Conservation (phyloP, 2,888 invertebrate genomes). For the Carterocephalus palaemon region DNA sequence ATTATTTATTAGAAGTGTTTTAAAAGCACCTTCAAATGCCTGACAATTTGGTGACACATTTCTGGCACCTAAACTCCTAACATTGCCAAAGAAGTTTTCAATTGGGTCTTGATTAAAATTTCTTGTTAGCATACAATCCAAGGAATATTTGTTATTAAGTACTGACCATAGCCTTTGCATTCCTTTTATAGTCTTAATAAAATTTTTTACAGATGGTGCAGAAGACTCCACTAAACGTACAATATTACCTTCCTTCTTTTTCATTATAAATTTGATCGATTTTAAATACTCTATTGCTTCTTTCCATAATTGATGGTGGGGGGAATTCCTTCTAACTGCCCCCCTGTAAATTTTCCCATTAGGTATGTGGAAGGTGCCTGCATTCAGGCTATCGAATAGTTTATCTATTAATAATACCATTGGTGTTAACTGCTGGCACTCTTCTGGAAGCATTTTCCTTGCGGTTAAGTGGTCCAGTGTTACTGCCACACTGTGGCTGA, state of each 20-base stretch:
- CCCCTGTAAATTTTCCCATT: constrained; percentile 30
- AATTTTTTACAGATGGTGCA: constrained; percentile 16
- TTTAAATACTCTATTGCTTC: constrained; percentile 12
- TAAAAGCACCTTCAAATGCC: constrained; percentile 27
- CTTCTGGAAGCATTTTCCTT: constrained; percentile 16
- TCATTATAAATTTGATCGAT: constrained; percentile 11
- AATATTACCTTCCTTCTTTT: not conserved
- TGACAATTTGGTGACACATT: constrained; percentile 23
- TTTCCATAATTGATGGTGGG: constrained; percentile 21
- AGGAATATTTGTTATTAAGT: constrained; percentile 18
- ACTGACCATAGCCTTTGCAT: constrained; percentile 18
- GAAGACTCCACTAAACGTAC: constrained; percentile 1
- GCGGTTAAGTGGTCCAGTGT: constrained; percentile 26
- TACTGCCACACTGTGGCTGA: constrained; percentile 20
- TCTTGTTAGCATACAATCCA: constrained; percentile 26
- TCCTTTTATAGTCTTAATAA: constrained; percentile 23
- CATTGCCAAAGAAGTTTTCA: constrained; percentile 28
- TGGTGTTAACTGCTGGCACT: constrained; percentile 23
- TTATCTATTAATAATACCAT: constrained; percentile 25
- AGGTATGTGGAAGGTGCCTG: constrained; percentile 14
- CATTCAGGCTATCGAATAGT: constrained; percentile 28
- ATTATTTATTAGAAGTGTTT: constrained; percentile 26
- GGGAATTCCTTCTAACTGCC: constrained; percentile 14
- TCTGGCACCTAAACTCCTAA: constrained; percentile 25
- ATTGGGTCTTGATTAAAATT: constrained; percentile 28